Base-by-base conservation (phyloP, 1,140 invertebrate species). In the Aphidius ervi region DNA sequence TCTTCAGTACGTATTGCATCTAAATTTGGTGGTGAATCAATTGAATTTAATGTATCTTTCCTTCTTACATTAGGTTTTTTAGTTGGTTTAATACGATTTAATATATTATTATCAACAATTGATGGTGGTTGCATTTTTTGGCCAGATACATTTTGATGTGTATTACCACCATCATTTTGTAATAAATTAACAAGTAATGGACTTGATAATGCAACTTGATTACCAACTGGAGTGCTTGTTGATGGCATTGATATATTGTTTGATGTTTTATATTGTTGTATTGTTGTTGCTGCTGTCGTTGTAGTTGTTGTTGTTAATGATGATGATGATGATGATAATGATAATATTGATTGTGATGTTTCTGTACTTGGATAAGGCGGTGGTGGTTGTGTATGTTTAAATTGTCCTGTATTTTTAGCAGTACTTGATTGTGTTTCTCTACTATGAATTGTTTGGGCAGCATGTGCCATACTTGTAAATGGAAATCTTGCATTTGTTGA, bases 171-270 rank as follows among this genome's bases (percentile, higher is more conserved):
- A 70, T 94, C 92, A 72, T 92, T 95, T 81, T 95, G 93, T 65
- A 96, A 80, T 58, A 96, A 78, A 80, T 96, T 97, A 4, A 96
- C 93, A 48, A 96, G 81, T 56, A 96, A 77, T n/a, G 93, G 93
- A 75, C 92, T 94, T 61, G 92, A 91, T 67, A 92, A 84, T 23
- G 88, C 88, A 42, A 89, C 84, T 68, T 85, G 79, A 76, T 72
- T 83, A 70, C 75, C 23, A 16, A 16, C 16, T 16, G 16, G 16
- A 0, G 16, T 16, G 16, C 71, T 72, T 69, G 5, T 73, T 63
- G 57, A 47, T 68, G 40, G 65, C 68, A 57, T 66, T 46, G 37
- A 70, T 46, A 65, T 67, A 68, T 56, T 60, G 67, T 58, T 58
- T 69, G 61, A 65, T 68, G 56, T 64, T 70, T 58, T 74, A 69